Evolutionary conservation across 1,140 invertebrate species (phyloP), one percentile per base, ranked within the genome.

Genomic region (Drosophila kikkawai): DNA sequence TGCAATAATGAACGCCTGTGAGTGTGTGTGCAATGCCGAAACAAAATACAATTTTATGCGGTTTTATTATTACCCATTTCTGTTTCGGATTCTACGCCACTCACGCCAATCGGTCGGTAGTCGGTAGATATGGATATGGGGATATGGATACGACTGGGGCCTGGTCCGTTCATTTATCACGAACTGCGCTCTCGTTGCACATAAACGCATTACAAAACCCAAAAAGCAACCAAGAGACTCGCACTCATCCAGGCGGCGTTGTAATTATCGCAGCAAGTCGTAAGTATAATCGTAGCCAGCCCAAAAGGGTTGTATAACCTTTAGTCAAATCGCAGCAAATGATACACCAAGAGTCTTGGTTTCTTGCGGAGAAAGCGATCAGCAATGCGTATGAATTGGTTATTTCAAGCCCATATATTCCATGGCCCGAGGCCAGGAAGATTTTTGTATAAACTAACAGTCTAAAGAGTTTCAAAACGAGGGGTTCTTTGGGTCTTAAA

Each of bases 1-100:
- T 73, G 69, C 37, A 57, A 73, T 48, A 73, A 71, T 51, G 45
- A 73, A 22, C 32, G 36, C 13, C 48, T 39, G 48, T 19, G 26
- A 50, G 48, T 17, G 68, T 65, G 81, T 85, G 82, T 56, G 80
- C 83, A 80, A 80, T 64, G 76, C 79, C 83, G 83, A 87, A 87
- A 87, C 83, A 75, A 83, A 88, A 79, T 66, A 66, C 75, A 80
- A 83, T 87, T 80, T 80, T 65, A 74, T 87, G 83, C 80, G 83
- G 80, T 87, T 83, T 82, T 80, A 60, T 73, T 71, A 73, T 51
- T 51, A 73, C 55, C 56, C 45, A 59, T 50, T 70, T 51, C 39
- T 74, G 47, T 56, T 64, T 32, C 58, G 50, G 80, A 85, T 86
- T 81, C 82, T 85, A 81, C 78, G 51, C 57, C 56, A 47, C 66